Conservation (phyloP, 1,140 invertebrate species). For the Pseudomyrmex cubaensis region DNA sequence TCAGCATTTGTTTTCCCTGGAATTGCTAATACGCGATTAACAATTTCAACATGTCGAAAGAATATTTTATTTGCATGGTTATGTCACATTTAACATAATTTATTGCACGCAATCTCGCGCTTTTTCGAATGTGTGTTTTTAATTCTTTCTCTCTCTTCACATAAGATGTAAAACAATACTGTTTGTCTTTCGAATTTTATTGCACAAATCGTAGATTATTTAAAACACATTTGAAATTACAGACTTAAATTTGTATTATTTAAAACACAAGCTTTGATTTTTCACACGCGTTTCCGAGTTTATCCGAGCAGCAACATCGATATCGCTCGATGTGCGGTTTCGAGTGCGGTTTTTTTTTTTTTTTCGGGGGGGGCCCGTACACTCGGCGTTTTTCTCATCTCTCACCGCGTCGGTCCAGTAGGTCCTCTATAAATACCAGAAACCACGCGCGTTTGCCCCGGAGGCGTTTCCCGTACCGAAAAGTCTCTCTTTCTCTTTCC, state of each 20-base stretch:
- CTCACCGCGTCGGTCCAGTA: slow-evolving; percentile 13
- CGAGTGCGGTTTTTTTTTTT: slow-evolving; percentile 19
- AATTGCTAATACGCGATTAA: background rate
- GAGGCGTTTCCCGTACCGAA: slow-evolving; percentile 44
- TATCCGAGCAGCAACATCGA: slow-evolving; percentile 2
- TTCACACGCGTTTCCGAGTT: background rate
- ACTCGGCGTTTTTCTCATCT: background rate
- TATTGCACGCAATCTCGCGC: background rate
- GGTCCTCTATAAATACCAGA: slow-evolving; percentile 57
- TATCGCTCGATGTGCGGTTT: slow-evolving; percentile 4
- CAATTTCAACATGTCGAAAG: background rate
- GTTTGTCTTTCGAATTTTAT: background rate
- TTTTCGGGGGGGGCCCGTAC: too few relatives aligned
- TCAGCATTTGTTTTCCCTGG: background rate
- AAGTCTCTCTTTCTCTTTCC: background rate
- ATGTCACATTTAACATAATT: background rate
- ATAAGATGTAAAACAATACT: background rate
- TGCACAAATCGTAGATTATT: background rate
- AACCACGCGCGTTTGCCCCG: slow-evolving; percentile 38
- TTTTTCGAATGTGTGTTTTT: background rate
- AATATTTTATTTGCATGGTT: background rate
- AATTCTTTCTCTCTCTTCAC: background rate
- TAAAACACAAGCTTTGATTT: too few relatives aligned
- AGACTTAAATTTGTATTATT: too few relatives aligned
- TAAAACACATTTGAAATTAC: background rate